Evolutionary conservation across 1,140 invertebrate species (phyloP).

Genomic region (Coenobita brevimanus): DNA sequence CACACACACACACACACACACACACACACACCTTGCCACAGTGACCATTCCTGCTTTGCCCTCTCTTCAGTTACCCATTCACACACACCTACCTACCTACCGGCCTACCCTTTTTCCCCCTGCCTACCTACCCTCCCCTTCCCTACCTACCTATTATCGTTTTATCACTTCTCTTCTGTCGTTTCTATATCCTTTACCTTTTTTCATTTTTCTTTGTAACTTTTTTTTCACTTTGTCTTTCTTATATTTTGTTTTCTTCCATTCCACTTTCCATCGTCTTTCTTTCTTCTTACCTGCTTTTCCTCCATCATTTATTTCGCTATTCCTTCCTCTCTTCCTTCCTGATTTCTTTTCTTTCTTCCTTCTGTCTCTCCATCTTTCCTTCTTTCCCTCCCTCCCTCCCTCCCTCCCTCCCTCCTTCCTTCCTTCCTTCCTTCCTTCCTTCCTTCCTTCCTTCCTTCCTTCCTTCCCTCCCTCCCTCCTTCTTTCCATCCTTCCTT

Average conservation of each 20-base stretch:
- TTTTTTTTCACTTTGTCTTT: too few relatives aligned
- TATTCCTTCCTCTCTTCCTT: background rate
- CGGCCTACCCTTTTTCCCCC: background rate
- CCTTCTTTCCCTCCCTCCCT: background rate
- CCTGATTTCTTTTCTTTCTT: background rate
- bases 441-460: constrained; percentile 23
- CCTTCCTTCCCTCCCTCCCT: background rate
- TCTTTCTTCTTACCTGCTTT: background rate
- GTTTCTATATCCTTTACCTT: background rate
- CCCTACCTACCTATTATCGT: background rate
- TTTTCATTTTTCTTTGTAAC: background rate
- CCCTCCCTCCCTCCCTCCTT: background rate
- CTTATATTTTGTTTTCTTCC: too few relatives aligned
- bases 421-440: background rate
- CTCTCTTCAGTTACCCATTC: constrained; percentile 41
- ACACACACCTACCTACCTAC: background rate
- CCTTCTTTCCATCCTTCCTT: background rate
- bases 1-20: constrained; percentile 5
- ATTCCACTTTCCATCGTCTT: background rate
- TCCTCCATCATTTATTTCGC: background rate
- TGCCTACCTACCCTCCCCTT: background rate
- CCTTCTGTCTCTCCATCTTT: background rate
- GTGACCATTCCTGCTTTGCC: constrained; percentile 7
- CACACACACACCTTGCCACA: background rate
- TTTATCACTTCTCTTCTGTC: background rate